Evolutionary conservation across 2,113 vertebrate genomes (phyloP), one percentile per base, ranked within the genome.

Genomic region (Chaenogobius annularis): DNA sequence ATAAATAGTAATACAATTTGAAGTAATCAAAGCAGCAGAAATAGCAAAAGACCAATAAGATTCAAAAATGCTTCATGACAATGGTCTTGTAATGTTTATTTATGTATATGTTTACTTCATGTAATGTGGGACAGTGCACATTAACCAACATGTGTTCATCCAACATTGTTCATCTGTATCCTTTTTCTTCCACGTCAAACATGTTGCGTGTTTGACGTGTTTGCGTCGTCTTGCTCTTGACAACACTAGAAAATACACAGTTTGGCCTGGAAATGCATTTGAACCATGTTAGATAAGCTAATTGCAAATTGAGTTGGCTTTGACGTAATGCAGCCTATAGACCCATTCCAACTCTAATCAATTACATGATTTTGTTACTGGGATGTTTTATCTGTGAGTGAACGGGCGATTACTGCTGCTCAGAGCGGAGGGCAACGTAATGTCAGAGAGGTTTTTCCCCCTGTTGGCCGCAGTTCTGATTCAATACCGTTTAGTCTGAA

Each of bases 321-420:
- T 63, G 61, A 63, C 61, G 61, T 63, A 63, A 63, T 63, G 35
- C 61, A 40, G 61, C 61, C 61, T 63, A 20, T 40, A 43, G 17
- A 43, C 19, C 61, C 14, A 35, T 43, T 63, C 61, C 61, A 63
- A 63, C 35, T 63, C 7, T 63, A 63, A 63, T 63, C 19, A 43
- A 43, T 63, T 40, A 40, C 61, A n/a, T 63, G 61, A 63, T 63
- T 63, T 63, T 63, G 35, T 63, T 63, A 40, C 17, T 43, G 35
- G 61, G 59, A 62, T 37, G 31, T 26, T 59, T 55, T 15, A 26
- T 40, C 37, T 40, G 37, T 40, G 15, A 37, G 15, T 17, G 26
- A 62, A 17, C 15, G 17, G 26, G 26, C 59, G 5, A 59, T 26
- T 9, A 17, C 26, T 62, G 58, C 58, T 37, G 15, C 15, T 35